These are phyloP conservation scores for Atta cephalotes DNA, from an alignment of 1,140 invertebrate genomes.

Conservation along the genomic window DNA sequence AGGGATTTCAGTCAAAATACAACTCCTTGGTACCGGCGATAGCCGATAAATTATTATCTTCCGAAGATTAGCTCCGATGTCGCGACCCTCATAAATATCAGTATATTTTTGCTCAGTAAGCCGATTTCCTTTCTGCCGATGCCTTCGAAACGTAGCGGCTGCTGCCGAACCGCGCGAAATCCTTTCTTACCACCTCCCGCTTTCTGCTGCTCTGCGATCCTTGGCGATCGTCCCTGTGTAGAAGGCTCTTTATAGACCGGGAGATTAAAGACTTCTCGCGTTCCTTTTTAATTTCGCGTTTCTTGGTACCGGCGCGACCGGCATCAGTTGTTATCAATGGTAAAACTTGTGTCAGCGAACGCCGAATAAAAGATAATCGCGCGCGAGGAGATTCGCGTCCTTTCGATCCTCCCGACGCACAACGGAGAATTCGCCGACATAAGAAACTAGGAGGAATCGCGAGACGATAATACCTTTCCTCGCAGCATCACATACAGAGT, in stretches of 20 bases:
- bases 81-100: conserved; percentile 86
- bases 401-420: conserved; percentile 20
- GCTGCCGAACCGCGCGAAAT: conserved; percentile 84
- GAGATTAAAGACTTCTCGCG: conserved; percentile 83
- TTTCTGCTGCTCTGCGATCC: conserved; percentile 56
- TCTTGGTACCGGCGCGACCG: conserved; percentile 41
- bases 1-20: conserved; percentile 80
- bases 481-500: not conserved
- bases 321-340: conserved; percentile 53
- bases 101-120: conserved; percentile 84
- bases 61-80: conserved; percentile 85
- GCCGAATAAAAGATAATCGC: conserved; percentile 60
- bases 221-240: conserved; percentile 43
- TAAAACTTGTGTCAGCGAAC: conserved; percentile 56
- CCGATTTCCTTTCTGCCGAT: conserved; percentile 85
- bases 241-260: conserved; percentile 81
- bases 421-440: conserved; percentile 8
- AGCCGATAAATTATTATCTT: conserved; percentile 86
- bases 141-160: conserved; percentile 82
- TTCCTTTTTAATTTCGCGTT: conserved; percentile 78
- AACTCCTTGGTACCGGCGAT: conserved; percentile 69
- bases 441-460: not conserved
- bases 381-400: conserved; percentile 38
- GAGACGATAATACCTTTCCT: conserved; percentile 19
- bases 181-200: conserved; percentile 66